These are phyloP conservation scores for Aulostomus chinensis DNA, from an alignment of 2,797 vertebrate genomes.

Conservation along the genomic window DNA sequence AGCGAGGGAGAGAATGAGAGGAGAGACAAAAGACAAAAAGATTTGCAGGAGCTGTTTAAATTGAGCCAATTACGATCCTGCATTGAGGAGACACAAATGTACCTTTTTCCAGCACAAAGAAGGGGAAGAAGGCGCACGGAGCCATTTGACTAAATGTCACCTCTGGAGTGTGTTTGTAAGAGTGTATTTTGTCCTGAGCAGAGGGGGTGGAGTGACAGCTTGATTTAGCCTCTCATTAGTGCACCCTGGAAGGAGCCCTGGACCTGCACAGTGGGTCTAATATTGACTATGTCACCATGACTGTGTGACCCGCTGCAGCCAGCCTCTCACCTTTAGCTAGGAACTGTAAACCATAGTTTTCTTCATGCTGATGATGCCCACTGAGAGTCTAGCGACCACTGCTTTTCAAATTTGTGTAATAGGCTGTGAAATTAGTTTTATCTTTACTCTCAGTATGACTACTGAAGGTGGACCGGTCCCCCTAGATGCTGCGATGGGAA, in stretches of 20 bases:
- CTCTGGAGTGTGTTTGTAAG: conserved; percentile 55
- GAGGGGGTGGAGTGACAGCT: conserved; percentile 40
- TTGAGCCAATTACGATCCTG: conserved; percentile 48
- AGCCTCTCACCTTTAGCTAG: conserved; percentile 40
- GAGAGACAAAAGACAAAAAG: conserved; percentile 7
- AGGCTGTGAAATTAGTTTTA: conserved; percentile 75
- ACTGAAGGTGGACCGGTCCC: no score
- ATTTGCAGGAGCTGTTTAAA: conserved; percentile 41
- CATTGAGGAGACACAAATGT: conserved; percentile 48
- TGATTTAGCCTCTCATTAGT: conserved; percentile 56
- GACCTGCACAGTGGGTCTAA: conserved; percentile 39
- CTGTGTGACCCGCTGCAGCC: conserved; percentile 21
- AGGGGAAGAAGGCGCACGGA: conserved; percentile 16
- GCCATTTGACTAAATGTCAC: conserved; percentile 49
- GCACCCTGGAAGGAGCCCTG: conserved; percentile 35
- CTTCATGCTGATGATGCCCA: conserved; percentile 19
- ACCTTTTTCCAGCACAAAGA: conserved; percentile 39
- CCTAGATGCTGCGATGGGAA: no score
- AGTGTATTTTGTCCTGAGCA: no score
- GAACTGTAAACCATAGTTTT: conserved; percentile 48
- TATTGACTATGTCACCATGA: conserved; percentile 37
- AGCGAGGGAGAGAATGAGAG: not conserved
- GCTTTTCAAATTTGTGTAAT: conserved; percentile 70
- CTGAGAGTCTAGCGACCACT: conserved; percentile 42
- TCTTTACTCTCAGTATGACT: conserved; percentile 48